These are phyloP conservation scores for Leptinotarsa haldemani DNA, from an alignment of 2,888 invertebrate genomes.

Conservation along the genomic window DNA sequence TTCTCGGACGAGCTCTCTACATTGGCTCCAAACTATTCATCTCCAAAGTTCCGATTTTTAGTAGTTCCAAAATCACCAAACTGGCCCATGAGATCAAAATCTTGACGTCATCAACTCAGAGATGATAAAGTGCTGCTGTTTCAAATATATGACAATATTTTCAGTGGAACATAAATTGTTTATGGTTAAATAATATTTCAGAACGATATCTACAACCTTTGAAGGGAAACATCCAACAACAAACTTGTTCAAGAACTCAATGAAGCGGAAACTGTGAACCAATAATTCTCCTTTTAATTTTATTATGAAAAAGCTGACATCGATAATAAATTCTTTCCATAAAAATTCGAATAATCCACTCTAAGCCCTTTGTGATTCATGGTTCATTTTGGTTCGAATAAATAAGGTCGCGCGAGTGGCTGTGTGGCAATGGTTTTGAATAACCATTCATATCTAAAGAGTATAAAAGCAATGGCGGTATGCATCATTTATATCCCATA, in stretches of 20 bases:
- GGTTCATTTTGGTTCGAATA: conserved; percentile 30
- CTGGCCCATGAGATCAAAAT: too few relatives aligned
- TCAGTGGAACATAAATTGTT: too few relatives aligned
- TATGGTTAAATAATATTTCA: too few relatives aligned
- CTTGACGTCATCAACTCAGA: too few relatives aligned
- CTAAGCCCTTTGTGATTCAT: conserved; percentile 24
- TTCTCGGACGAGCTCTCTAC: too few relatives aligned
- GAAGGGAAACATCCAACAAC: not conserved
- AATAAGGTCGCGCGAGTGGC: conserved; percentile 21
- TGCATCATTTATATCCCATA: conserved; percentile 34
- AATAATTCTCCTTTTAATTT: conserved; percentile 3
- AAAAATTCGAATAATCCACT: conserved; percentile 21
- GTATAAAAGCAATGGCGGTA: conserved; percentile 18
- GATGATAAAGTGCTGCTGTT: too few relatives aligned
- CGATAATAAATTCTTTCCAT: not conserved
- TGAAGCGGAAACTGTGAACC: not conserved
- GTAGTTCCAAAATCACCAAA: too few relatives aligned
- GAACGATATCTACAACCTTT: too few relatives aligned
- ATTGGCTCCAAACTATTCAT: too few relatives aligned
- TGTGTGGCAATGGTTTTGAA: conserved; percentile 24
- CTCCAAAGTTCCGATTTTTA: too few relatives aligned
- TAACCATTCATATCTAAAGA: conserved; percentile 27
- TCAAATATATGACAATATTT: too few relatives aligned
- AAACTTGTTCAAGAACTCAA: not conserved
- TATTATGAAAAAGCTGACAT: conserved; percentile 2